Evolutionary conservation across 2,888 invertebrate genomes (phyloP), one percentile per base, ranked within the genome.

Genomic region (Caenorhabditis japonica): DNA sequence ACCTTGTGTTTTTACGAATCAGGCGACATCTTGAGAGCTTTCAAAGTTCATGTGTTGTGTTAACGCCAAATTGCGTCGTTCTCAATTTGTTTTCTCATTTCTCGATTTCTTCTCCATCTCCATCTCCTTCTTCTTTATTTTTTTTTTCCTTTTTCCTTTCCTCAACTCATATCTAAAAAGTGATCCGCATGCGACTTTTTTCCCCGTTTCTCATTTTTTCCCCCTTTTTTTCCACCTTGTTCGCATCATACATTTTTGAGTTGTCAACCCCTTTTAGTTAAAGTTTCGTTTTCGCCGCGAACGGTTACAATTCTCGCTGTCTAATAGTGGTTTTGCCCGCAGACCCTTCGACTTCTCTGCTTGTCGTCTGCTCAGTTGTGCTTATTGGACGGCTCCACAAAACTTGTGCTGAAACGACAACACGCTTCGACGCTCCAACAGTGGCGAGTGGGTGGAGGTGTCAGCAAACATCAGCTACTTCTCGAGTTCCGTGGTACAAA

Each of bases 381-480:
- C 30, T 88, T 92, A 27, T 88, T 92, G 70, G 91, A 92, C 88
- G 90, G 90, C 83, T 90, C 91, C 79, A 91, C 91, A 2, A 91
- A 91, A 83, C 88, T 90, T 27, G 88, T 91, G 44, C 89, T 91
- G 17, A 91, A 91, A 83, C 27, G 81, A 27, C 80, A 77, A 39
- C 73, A 74, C 70, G 91, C 91, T 27, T 86, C 89, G 23, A 91
- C 91, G 79, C 89, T 92, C 47, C 89, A 91, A 75, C 90, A 91
- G 89, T 92, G 91, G 91, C 88, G 91, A 68, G 90, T 91, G 38
- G 91, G 91, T n/a, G 91, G 91, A 25, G 91, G 91, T 10, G 89
- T 91, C 59, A 90, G 90, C 70, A 91, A 91, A 87, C 91, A 91
- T 87, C 90, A 91, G 70, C 87, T 92, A 53, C 89, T 90, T 64